Evolutionary conservation across 2,113 vertebrate species (phyloP).

Genomic region (Calyptomena viridis): DNA sequence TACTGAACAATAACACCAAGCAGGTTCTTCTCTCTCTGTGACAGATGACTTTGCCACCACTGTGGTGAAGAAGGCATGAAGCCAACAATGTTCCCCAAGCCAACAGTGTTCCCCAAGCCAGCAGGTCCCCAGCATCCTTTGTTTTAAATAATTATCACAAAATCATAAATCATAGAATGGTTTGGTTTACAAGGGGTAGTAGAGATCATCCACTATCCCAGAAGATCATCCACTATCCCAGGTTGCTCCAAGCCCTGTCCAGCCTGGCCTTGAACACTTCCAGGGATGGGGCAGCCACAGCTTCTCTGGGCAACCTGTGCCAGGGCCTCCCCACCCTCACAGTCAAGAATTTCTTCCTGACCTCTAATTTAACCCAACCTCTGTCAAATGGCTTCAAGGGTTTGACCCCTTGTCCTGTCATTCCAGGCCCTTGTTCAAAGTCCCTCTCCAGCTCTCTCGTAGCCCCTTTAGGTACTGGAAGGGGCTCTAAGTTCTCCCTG

Average conservation of each 20-base stretch:
- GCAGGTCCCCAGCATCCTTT: background rate
- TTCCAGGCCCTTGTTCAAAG: background rate
- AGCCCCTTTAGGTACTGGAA: background rate
- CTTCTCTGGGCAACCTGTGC: background rate
- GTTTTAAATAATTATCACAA: background rate
- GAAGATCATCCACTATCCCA: background rate
- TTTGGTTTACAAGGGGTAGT: background rate
- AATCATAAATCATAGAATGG: background rate
- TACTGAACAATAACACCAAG: background rate
- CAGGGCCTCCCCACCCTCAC: background rate
- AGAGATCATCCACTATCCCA: too few relatives aligned
- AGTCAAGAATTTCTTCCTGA: background rate
- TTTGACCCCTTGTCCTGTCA: background rate
- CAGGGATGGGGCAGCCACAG: background rate
- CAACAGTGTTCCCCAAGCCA: background rate
- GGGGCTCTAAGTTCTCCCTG: background rate
- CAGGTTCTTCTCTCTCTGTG: background rate
- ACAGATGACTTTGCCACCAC: background rate
- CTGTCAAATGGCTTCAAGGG: background rate
- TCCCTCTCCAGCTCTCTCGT: background rate
- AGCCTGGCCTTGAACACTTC: rapidly evolving
- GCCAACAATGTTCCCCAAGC: background rate
- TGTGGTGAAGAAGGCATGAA: background rate
- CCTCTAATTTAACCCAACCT: background rate
- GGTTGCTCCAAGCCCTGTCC: rapidly evolving